Conservation (phyloP, 1,140 invertebrate species). For the Papilio machaon region DNA sequence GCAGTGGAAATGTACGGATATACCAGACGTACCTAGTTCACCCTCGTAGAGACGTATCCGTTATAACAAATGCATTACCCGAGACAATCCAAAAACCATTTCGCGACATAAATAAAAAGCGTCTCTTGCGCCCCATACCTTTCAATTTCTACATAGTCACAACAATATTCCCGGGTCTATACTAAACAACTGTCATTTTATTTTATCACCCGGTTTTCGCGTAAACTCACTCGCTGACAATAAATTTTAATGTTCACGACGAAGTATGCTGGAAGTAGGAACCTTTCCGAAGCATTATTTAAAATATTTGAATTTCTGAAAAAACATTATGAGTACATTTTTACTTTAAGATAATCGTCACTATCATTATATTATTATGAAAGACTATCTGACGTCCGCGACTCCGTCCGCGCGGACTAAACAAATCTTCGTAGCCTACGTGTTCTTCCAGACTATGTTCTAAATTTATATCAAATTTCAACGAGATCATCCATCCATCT, state of each 20-base stretch:
- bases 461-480: too few species aligned
- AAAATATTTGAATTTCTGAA: not conserved
- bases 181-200: conserved; percentile 82
- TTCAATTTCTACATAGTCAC: conserved; percentile 76
- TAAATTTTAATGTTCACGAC: conserved; percentile 77
- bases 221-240: conserved; percentile 72
- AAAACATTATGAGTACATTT: not conserved
- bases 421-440: too few species aligned
- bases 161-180: conserved; percentile 73
- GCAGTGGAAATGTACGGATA: not conserved
- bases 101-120: conserved; percentile 76
- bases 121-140: conserved; percentile 76
- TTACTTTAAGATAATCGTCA: not conserved
- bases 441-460: too few species aligned
- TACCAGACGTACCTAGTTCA: not conserved
- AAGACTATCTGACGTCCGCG: too few species aligned
- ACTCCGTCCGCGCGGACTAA: too few species aligned
- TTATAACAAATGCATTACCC: conserved; percentile 53
- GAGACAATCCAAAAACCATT: conserved; percentile 77
- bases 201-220: conserved; percentile 77
- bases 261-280: conserved; percentile 59
- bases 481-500: too few species aligned
- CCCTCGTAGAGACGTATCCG: conserved; percentile 9
- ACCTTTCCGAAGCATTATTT: conserved; percentile 15
- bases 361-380: too few species aligned